A percentile compares a stretch with the other conserved stretches of the same genome.
Evolutionary conservation across 2,113 vertebrate genomes (phyloP).

Genomic region (pig (Sus scrofa)): DNA sequence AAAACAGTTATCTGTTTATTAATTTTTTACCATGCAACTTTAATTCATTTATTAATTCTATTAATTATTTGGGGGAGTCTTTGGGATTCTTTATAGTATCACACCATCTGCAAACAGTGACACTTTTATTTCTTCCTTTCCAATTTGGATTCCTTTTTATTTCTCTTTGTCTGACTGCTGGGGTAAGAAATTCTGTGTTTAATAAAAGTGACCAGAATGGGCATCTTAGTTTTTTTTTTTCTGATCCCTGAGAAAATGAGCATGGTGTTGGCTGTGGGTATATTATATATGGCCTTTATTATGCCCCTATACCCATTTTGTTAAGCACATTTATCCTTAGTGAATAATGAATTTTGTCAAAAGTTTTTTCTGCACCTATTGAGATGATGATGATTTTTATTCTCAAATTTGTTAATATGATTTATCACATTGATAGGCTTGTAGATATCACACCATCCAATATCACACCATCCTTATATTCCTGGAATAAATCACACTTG

Average conservation of each 20-base stretch:
- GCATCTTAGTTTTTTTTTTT: neutral
- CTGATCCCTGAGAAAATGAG: neutral
- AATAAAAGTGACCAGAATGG: neutral
- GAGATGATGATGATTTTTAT: neutral
- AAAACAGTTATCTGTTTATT: neutral
- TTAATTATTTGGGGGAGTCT: neutral
- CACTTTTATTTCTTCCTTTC: neutral
- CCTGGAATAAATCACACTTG: neutral
- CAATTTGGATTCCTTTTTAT: neutral
- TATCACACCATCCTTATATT: neutral
- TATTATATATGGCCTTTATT: neutral
- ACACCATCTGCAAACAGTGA: neutral
- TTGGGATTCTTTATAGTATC: neutral
- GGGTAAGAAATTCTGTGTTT: neutral
- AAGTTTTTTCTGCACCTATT: neutral
- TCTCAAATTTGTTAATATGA: neutral
- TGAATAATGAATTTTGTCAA: neutral
- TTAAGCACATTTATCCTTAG: neutral
- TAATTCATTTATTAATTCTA: neutral
- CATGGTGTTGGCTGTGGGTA: neutral
- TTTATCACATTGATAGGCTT: neutral
- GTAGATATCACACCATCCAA: neutral
- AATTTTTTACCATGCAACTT: neutral
- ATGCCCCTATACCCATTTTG: neutral
- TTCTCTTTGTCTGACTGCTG: neutral